These are phyloP conservation scores for Gymnorhina tibicen DNA, from an alignment of 2,113 vertebrate species.

Conservation along the genomic window DNA sequence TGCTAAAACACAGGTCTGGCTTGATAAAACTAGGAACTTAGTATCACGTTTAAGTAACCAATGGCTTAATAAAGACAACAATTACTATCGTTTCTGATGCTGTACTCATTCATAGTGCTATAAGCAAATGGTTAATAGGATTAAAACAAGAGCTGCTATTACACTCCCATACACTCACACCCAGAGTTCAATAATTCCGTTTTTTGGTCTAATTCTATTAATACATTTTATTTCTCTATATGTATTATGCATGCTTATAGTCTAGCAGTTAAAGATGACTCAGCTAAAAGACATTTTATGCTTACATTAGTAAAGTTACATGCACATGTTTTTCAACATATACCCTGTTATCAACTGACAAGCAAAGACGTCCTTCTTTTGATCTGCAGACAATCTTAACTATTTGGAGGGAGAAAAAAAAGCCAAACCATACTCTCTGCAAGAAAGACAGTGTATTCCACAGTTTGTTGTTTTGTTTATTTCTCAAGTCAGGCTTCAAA, in stretches of 20 bases:
- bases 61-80: background rate
- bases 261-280: background rate
- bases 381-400: background rate
- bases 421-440: background rate
- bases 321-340: background rate
- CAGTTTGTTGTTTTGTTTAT: background rate
- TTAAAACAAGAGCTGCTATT: background rate
- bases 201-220: background rate
- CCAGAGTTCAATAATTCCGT: background rate
- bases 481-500: background rate
- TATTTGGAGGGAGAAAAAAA: background rate
- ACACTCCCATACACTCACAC: background rate
- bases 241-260: background rate
- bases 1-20: background rate
- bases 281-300: background rate
- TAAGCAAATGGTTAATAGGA: background rate
- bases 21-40: background rate
- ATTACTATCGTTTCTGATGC: background rate
- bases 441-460: background rate
- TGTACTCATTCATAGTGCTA: background rate
- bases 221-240: background rate
- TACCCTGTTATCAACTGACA: background rate
- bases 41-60: background rate
- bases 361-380: background rate
- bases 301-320: background rate